Conservation (phyloP, 92 coral and sea anemone genomes). For the Porites lobata region DNA sequence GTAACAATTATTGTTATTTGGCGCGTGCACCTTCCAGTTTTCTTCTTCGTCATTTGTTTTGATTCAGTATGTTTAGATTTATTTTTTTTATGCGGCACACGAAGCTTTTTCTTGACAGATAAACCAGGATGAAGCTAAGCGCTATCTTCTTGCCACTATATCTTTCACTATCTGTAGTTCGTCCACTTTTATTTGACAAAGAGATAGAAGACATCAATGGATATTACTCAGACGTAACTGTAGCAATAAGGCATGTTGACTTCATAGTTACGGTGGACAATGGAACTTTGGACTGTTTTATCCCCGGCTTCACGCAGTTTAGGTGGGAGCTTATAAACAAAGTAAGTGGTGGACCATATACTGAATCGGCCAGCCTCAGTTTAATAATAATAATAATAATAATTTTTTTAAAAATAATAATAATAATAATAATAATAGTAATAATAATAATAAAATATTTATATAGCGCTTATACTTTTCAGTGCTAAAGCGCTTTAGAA, state of each 20-base stretch:
- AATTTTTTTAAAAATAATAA: too few relatives aligned
- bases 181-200: constrained; percentile 65
- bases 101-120: not conserved
- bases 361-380: constrained; percentile 69
- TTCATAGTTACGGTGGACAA: constrained; percentile 89
- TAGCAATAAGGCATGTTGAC: constrained; percentile 87
- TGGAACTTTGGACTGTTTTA: constrained; percentile 88
- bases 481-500: too few relatives aligned
- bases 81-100: not conserved
- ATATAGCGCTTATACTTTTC: too few relatives aligned
- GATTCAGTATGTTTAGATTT: too few relatives aligned
- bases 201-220: constrained; percentile 64
- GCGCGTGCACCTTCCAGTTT: not conserved
- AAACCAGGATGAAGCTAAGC: not conserved
- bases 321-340: constrained; percentile 71
- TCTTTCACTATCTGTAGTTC: not conserved
- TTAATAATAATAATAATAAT: too few relatives aligned
- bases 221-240: constrained; percentile 65
- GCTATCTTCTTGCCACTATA: not conserved
- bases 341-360: constrained; percentile 62
- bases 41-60: too few relatives aligned
- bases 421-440: too few relatives aligned
- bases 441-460: too few relatives aligned
- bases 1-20: not conserved
- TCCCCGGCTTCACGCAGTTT: constrained; percentile 86